Base-by-base conservation (phyloP, 53 echinoderm and acorn worm genomes). In the Luidia sarsii region DNA sequence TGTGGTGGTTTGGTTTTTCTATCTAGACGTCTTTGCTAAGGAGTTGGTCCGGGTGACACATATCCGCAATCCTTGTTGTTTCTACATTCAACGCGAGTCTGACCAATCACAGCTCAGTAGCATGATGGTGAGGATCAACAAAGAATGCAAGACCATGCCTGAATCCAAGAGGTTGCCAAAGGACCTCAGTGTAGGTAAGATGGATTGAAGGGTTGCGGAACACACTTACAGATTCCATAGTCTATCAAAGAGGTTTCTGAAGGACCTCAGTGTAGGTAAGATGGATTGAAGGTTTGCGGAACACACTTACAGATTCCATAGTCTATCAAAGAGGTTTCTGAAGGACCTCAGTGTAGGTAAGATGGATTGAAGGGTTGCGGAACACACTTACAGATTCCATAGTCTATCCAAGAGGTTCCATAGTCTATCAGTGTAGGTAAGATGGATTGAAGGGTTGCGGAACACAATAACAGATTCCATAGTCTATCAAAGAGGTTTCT, bases 21-120 rank as follows among this genome's bases (percentile, higher is more conserved):
- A 5, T 16, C 2, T 29, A 68, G 57, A 38, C 20, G 66, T 82
- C 39, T 34, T 57, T 24, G 43, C 55, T 37, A 80, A 57, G 41
- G 89, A 91, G 64, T 59, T 89, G 23, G 95, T 95, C 4, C 80
- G 83, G 23, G 90, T 96, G 27, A 90, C 88, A 30, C 96, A 96
- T 82, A 96, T 96, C 52, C 64, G 87, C 10, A 90, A 85, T 28
- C 96, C 96, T 2, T 93, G 87, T 32, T 85, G 90, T 46, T 96
- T 96, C 91, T 90, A 80, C 62, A 83, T 96, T 18, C 96, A 96
- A 33, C 71, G 91, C 3, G 85, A 88, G 35, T 33, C 88, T 0
- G 92, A 96, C 67, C 86, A 82, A 64, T 38, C 68, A 37, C 74
- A 81, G 14, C 83, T 93, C 33, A 86, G 67, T 2, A 86, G 31